Conservation (phyloP, 2,888 invertebrate genomes). For the Lypha dubia region DNA sequence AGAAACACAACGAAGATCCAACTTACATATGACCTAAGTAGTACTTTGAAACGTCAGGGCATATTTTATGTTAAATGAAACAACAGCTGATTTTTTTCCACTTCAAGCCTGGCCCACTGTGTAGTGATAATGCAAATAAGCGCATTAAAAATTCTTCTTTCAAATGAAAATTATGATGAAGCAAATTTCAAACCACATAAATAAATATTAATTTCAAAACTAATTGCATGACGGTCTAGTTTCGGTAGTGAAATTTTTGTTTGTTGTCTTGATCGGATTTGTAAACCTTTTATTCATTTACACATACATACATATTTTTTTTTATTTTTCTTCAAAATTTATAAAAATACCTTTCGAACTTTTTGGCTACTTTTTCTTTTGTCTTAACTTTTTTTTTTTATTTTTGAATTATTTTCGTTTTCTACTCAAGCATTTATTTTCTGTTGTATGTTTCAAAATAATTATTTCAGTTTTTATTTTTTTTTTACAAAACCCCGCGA, state of each 20-base stretch:
- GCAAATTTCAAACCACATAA: background rate
- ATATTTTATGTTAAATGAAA: background rate
- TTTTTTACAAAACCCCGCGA: constrained; percentile 13
- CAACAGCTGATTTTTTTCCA: no score
- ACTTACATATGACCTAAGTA: no score
- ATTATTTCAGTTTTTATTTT: constrained; percentile 36
- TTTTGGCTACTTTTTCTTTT: constrained; percentile 49
- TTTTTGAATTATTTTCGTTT: constrained; percentile 36
- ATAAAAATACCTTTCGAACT: constrained; percentile 67
- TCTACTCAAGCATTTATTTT: constrained; percentile 43
- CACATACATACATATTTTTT: background rate
- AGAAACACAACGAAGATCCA: no score
- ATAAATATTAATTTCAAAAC: constrained; percentile 14
- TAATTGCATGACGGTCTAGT: constrained; percentile 31
- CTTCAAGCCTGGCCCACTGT: no score
- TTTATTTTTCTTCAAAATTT: constrained; percentile 40
- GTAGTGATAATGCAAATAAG: no score
- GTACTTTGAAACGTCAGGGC: no score
- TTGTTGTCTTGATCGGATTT: constrained; percentile 33
- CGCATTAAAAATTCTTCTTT: background rate
- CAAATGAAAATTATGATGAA: background rate
- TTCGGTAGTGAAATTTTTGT: constrained; percentile 17
- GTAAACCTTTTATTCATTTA: constrained; percentile 37
- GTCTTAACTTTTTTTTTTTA: constrained; percentile 25
- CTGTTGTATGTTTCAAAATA: constrained; percentile 46